Conservation (phyloP, 2,888 invertebrate genomes). For the Stenolophus ochropezus region DNA sequence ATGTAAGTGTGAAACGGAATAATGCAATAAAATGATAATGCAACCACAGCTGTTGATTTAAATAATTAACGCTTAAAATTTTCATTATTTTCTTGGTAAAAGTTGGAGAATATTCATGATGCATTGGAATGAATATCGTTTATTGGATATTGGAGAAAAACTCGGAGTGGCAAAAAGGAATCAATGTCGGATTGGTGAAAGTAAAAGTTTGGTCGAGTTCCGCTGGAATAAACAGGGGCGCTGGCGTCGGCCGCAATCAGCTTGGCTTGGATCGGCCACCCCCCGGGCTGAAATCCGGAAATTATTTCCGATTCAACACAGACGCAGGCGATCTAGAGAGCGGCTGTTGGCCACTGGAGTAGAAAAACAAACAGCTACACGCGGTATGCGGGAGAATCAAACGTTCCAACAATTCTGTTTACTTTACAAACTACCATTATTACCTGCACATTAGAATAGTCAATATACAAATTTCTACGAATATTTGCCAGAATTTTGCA, state of each 20-base stretch:
- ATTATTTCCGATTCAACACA: conserved; percentile 46
- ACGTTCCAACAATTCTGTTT: neutral
- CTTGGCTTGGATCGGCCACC: neutral
- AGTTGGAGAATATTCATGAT: conserved; percentile 20
- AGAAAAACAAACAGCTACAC: conserved; percentile 24
- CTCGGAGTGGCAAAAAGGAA: conserved; percentile 2
- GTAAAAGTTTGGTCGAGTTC: conserved; percentile 24
- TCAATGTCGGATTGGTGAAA: conserved; percentile 26
- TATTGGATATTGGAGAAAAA: conserved; percentile 29
- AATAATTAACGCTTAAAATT: conserved; percentile 16
- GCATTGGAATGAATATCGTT: conserved; percentile 7
- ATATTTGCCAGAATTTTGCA: neutral
- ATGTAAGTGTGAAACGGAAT: neutral
- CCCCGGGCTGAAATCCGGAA: conserved; percentile 26
- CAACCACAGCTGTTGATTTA: neutral
- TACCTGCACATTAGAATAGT: neutral
- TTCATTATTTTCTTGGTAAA: conserved; percentile 11
- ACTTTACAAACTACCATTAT: neutral
- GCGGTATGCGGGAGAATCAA: neutral
- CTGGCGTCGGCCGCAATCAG: conserved; percentile 1
- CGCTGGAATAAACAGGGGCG: conserved; percentile 28
- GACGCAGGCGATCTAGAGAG: conserved; percentile 12
- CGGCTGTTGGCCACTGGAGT: neutral
- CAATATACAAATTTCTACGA: neutral
- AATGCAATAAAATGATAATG: neutral